A percentile compares a stretch with the other conserved stretches of the same genome.
phyloP scores from a whole-genome alignment of 2,113 vertebrate genomes.

The Myanophis thanlyinensis region DNA sequence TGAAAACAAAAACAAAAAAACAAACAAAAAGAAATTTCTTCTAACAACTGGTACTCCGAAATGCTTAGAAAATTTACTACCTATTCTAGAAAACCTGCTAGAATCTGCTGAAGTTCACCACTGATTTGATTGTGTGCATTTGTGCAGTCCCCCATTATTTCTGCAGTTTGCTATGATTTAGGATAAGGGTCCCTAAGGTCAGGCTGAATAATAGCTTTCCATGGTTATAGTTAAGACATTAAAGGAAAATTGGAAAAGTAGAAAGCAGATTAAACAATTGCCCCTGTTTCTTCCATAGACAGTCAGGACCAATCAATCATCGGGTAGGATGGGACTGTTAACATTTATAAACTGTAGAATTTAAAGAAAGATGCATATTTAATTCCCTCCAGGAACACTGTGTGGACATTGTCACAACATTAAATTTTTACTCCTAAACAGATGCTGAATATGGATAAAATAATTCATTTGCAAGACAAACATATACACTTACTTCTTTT shows the following conservation, averaged over 20 bases:
- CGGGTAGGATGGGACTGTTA: background rate
- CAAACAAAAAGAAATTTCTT: too few relatives aligned
- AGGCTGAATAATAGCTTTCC: background rate
- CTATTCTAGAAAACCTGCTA: too few relatives aligned
- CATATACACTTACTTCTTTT: background rate
- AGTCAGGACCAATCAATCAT: background rate
- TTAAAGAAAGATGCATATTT: background rate
- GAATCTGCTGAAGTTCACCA: too few relatives aligned
- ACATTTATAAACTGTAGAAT: background rate
- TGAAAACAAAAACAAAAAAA: too few relatives aligned
- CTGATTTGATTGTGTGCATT: background rate
- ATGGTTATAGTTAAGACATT: background rate
- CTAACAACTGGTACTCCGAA: too few relatives aligned
- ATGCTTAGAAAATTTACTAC: too few relatives aligned
- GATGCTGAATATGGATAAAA: background rate
- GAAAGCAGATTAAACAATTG: background rate
- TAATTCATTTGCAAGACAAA: background rate
- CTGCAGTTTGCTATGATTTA: background rate
- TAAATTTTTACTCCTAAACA: background rate
- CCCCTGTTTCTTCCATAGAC: background rate
- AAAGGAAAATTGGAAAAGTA: background rate
- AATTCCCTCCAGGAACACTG: background rate
- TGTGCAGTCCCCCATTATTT: background rate
- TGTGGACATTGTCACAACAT: background rate
- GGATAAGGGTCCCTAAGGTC: background rate